Percentiles rank a stretch among this genome's conserved stretches.
Evolutionary conservation across 1,140 invertebrate genomes (phyloP).

Genomic region (Coelopa frigida): DNA sequence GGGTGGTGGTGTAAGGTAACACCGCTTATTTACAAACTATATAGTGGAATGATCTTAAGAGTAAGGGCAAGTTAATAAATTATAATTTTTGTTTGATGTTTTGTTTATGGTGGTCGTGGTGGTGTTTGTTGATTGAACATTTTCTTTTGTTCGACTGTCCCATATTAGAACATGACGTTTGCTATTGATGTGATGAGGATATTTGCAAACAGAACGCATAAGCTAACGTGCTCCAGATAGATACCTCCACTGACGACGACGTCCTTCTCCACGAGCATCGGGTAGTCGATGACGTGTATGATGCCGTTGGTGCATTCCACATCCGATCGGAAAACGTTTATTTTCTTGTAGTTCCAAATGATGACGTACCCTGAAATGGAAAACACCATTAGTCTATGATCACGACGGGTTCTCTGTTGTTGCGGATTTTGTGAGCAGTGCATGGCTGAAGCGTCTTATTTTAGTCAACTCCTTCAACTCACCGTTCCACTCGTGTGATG

Average conservation of each 20-base stretch:
- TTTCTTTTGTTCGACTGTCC: constrained; percentile 15
- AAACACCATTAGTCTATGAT: constrained; percentile 1
- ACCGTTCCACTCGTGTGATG: constrained; percentile 43
- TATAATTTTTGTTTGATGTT: constrained; percentile 1
- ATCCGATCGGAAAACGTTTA: constrained; percentile 78
- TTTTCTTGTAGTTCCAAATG: constrained; percentile 73
- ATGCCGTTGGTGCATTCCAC: constrained; percentile 89
- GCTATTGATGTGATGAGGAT: constrained; percentile 44
- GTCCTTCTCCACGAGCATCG: constrained; percentile 74
- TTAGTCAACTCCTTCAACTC: constrained; percentile 28
- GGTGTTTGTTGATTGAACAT: constrained; percentile 4
- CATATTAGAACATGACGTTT: constrained; percentile 39
- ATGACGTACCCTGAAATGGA: constrained; percentile 63
- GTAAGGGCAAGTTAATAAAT: no score
- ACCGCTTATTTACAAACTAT: no score
- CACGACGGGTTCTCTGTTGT: no score
- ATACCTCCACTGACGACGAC: constrained; percentile 56
- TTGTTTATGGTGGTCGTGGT: constrained; percentile 22
- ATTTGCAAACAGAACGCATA: constrained; percentile 43
- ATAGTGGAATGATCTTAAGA: no score
- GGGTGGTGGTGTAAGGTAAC: no score
- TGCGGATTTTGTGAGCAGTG: no score
- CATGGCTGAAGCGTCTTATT: no score
- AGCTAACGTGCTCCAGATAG: constrained; percentile 39
- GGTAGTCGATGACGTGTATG: constrained; percentile 83